Evolutionary conservation across 2,888 invertebrate genomes (phyloP).

Genomic region (Acronicta aceris): DNA sequence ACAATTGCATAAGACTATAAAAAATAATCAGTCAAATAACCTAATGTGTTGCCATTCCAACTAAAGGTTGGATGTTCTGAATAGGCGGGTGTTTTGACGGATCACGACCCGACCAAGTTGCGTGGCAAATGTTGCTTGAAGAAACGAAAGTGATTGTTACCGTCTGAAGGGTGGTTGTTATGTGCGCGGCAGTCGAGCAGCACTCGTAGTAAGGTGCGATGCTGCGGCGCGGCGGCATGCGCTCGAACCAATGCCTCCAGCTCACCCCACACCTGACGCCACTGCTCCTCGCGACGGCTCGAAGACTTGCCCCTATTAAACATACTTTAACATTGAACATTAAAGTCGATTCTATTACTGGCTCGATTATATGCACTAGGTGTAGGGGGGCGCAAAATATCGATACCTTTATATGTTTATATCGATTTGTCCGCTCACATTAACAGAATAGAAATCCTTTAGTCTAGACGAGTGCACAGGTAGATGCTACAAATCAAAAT

Average conservation of each 20-base stretch:
- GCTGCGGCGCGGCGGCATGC: conserved; percentile 93
- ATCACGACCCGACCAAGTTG: too few relatives aligned
- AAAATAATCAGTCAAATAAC: too few relatives aligned
- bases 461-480: too few relatives aligned
- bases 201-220: conserved; percentile 93
- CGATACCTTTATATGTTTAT: too few relatives aligned
- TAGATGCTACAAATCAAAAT: too few relatives aligned
- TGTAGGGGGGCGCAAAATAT: background rate
- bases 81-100: too few relatives aligned
- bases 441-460: too few relatives aligned
- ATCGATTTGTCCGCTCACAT: too few relatives aligned
- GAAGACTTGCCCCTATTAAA: conserved; percentile 74
- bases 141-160: conserved; percentile 54
- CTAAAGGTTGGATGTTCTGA: too few relatives aligned
- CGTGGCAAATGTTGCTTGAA: too few relatives aligned
- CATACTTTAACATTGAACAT: conserved; percentile 13
- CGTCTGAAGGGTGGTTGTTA: conserved; percentile 72
- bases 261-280: conserved; percentile 96
- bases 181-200: conserved; percentile 92
- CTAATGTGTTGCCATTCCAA: too few relatives aligned
- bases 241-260: conserved; percentile 94
- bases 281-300: conserved; percentile 95
- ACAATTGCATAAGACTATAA: too few relatives aligned
- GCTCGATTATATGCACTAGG: background rate
- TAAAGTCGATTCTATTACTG: background rate